Conservation (phyloP, 2,113 vertebrate species). For the Lethenteron reissneri region DNA sequence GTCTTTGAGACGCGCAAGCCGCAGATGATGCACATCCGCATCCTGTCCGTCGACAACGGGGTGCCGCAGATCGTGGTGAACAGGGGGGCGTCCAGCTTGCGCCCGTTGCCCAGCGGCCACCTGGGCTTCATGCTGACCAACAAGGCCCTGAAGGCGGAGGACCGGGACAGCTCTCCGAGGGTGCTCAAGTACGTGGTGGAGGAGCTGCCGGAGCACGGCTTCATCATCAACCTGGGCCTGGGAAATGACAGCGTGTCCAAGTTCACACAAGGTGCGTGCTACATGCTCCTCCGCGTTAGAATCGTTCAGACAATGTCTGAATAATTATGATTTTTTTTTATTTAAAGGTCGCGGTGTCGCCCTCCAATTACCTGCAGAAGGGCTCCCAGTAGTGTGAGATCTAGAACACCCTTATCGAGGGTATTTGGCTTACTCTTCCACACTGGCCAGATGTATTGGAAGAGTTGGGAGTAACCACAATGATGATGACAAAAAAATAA, state of each 20-base stretch:
- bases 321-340: no score
- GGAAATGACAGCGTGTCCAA: conserved; percentile 56
- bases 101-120: conserved; percentile 39
- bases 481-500: no score
- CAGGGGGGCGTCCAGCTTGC: conserved; percentile 50
- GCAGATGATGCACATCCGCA: conserved; percentile 53
- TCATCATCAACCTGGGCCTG: conserved; percentile 50
- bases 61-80: conserved; percentile 54
- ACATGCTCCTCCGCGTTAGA: no score
- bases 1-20: conserved; percentile 54
- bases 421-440: no score
- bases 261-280: conserved; percentile 64
- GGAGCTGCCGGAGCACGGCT: conserved; percentile 38
- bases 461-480: no score
- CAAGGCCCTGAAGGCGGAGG: conserved; percentile 56
- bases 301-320: no score
- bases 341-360: no score
- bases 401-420: no score
- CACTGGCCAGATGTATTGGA: no score
- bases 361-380: no score
- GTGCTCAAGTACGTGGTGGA: conserved; percentile 46
- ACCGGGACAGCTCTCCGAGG: conserved; percentile 42
- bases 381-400: no score
- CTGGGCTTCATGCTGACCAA: conserved; percentile 58
- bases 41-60: conserved; percentile 51